Percentiles rank a stretch among this genome's conserved stretches.
phyloP scores from a whole-genome alignment of 2,888 invertebrate species.

The Oligia latruncula region DNA sequence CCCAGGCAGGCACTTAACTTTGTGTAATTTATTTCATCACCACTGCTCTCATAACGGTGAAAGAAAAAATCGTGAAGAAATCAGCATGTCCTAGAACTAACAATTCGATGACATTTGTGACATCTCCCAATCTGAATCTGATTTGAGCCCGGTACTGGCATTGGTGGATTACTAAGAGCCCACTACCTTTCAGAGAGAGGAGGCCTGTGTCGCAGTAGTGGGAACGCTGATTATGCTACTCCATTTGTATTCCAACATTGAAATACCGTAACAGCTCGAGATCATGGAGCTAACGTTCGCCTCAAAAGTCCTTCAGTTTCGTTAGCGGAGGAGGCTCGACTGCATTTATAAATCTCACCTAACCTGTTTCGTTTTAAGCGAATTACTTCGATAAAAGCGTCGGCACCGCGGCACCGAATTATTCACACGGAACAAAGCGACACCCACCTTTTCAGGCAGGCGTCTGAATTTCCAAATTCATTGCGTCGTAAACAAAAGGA shows the following conservation, averaged over 20 bases:
- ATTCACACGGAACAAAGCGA: conserved; percentile 83
- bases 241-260: not conserved
- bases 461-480: conserved; percentile 84
- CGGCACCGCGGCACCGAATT: conserved; percentile 70
- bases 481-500: conserved; percentile 85
- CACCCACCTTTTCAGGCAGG: conserved; percentile 81
- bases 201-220: not conserved
- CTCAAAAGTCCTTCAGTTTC: conserved; percentile 1
- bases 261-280: conserved; percentile 21
- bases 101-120: not conserved
- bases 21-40: not conserved
- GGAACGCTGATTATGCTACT: not conserved
- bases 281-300: conserved; percentile 14
- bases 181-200: not conserved
- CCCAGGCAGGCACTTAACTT: not conserved
- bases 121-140: not conserved
- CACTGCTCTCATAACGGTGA: not conserved
- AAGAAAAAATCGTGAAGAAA: not conserved
- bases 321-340: conserved; percentile 56
- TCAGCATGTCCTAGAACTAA: not conserved
- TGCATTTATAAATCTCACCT: conserved; percentile 80
- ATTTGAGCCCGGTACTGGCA: not conserved
- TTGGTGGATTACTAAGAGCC: not conserved
- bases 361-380: conserved; percentile 79
- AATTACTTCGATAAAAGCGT: conserved; percentile 80